These are phyloP conservation scores for Staurois parvus DNA, from an alignment of 2,797 vertebrate genomes.

Conservation along the genomic window DNA sequence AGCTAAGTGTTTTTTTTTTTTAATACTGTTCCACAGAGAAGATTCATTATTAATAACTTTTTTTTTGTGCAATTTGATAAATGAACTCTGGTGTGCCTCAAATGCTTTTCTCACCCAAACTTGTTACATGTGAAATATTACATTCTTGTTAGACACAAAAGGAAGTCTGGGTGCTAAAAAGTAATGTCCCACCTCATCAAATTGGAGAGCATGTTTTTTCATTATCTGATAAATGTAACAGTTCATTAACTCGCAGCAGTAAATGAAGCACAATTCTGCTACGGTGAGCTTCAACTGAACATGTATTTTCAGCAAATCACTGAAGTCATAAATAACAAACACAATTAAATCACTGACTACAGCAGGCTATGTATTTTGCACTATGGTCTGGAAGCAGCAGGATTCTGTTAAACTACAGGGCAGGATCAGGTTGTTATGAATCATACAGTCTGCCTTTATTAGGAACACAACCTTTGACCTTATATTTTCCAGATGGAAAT, in stretches of 20 bases:
- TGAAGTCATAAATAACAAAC: conserved; percentile 63
- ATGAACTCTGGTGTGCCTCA: neutral
- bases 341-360: conserved; percentile 37
- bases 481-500: conserved; percentile 74
- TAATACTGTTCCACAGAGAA: no score
- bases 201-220: conserved; percentile 54
- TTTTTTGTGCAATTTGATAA: no score
- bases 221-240: conserved; percentile 60
- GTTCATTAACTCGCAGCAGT: conserved; percentile 48
- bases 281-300: conserved; percentile 17
- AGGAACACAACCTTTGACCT: conserved; percentile 72
- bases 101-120: neutral
- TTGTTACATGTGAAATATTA: conserved; percentile 30
- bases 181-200: conserved; percentile 52
- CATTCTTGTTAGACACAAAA: conserved; percentile 43
- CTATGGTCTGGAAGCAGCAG: conserved; percentile 62
- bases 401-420: conserved; percentile 67
- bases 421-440: conserved; percentile 70
- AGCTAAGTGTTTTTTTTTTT: no score
- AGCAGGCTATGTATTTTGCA: conserved; percentile 47
- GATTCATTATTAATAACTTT: no score
- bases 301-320: conserved; percentile 53
- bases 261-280: conserved; percentile 41
- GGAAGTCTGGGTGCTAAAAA: conserved; percentile 51
- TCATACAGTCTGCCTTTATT: conserved; percentile 70